Conservation (phyloP, 2,888 invertebrate species). For the Cataglyphis rosenhaueri region DNA sequence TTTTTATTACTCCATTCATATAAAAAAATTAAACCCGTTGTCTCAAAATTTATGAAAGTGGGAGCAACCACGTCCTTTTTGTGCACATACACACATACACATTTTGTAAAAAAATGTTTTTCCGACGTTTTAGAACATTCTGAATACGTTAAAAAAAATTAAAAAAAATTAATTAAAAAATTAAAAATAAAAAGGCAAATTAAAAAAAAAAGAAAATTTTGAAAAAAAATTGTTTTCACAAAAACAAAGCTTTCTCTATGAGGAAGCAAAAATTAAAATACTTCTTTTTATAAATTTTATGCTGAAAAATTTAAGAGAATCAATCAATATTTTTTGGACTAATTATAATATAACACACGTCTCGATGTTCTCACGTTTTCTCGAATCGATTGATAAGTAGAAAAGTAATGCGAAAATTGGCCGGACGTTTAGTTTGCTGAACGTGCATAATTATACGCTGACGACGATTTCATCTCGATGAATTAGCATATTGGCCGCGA, state of each 20-base stretch:
- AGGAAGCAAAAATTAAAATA: too few relatives aligned
- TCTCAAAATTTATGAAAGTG: too few relatives aligned
- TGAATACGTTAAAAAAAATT: too few relatives aligned
- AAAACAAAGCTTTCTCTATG: too few relatives aligned
- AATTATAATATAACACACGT: background rate
- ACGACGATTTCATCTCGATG: background rate
- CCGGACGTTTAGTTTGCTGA: background rate
- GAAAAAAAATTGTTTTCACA: background rate
- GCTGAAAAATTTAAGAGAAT: background rate
- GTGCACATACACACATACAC: too few relatives aligned
- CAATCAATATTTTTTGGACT: background rate
- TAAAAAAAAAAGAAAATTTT: background rate
- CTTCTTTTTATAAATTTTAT: background rate
- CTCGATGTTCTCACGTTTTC: background rate
- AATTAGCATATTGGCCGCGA: slow-evolving; percentile 41
- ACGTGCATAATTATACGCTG: slow-evolving; percentile 5
- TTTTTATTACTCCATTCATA: too few relatives aligned
- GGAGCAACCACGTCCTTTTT: too few relatives aligned
- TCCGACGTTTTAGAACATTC: too few relatives aligned
- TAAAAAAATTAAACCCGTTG: too few relatives aligned
- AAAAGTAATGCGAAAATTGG: slow-evolving; percentile 1
- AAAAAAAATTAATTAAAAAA: too few relatives aligned
- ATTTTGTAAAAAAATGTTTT: too few relatives aligned
- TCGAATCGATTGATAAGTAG: background rate
- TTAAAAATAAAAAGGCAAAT: too few relatives aligned